These are phyloP conservation scores for Carpatolechia fugitivella DNA, from an alignment of 2,888 invertebrate genomes.

Conservation along the genomic window DNA sequence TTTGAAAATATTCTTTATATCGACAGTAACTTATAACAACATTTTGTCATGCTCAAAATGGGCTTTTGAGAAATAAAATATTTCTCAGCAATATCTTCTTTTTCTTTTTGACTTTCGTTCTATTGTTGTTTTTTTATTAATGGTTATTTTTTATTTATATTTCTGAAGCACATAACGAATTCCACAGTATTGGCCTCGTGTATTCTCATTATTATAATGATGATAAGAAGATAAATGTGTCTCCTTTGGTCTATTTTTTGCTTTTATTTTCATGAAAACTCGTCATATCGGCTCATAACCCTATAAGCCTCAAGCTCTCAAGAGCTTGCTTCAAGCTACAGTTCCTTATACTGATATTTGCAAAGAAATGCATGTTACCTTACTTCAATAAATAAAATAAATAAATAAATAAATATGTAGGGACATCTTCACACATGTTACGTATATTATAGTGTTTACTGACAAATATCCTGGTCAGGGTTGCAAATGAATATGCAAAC, in stretches of 20 bases:
- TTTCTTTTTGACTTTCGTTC: constrained; percentile 11
- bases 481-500: constrained; percentile 55
- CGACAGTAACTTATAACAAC: constrained; percentile 8
- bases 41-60: neutral
- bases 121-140: constrained; percentile 15
- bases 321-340: no score
- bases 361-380: neutral
- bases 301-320: no score
- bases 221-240: no score
- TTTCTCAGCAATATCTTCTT: neutral
- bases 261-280: no score
- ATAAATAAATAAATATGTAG: no score
- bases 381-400: no score
- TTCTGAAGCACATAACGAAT: neutral
- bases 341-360: neutral
- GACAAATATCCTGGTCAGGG: constrained; percentile 59
- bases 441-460: constrained; percentile 22
- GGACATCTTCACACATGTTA: no score
- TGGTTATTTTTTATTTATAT: constrained; percentile 12
- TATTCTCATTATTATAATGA: no score
- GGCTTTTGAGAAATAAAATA: neutral
- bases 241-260: no score
- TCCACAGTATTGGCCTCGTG: no score
- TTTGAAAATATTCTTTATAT: constrained; percentile 17
- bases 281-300: no score